Evolutionary conservation across 2,888 invertebrate species (phyloP).

Genomic region (Hypercompe scribonia): DNA sequence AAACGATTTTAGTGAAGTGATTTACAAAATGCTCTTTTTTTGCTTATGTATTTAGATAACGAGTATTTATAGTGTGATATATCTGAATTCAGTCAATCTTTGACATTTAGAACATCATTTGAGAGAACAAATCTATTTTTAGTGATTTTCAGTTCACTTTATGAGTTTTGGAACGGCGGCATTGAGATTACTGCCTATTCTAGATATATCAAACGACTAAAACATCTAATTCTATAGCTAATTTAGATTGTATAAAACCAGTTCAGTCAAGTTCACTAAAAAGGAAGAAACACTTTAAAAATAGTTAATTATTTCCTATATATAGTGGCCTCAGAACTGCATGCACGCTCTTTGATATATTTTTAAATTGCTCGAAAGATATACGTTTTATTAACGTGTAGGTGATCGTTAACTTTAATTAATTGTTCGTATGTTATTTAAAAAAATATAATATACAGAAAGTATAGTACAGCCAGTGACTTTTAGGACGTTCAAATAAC

Average conservation of each 20-base stretch:
- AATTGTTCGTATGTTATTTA: background rate
- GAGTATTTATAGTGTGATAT: too few species aligned
- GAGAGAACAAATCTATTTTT: too few species aligned
- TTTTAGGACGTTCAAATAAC: background rate
- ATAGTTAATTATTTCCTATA: slow-evolving; percentile 27
- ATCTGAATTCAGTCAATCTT: too few species aligned
- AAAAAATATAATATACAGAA: background rate
- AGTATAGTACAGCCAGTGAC: too few species aligned
- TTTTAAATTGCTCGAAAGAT: slow-evolving; percentile 26
- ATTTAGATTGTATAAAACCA: background rate
- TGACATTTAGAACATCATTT: too few species aligned
- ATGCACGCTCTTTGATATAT: slow-evolving; percentile 21
- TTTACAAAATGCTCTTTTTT: too few species aligned
- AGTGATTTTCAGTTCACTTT: too few species aligned
- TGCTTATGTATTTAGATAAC: too few species aligned
- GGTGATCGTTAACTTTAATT: slow-evolving; percentile 12
- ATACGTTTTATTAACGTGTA: slow-evolving; percentile 18
- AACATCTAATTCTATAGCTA: background rate
- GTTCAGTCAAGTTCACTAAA: background rate
- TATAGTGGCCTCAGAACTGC: slow-evolving; percentile 30
- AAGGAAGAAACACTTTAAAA: slow-evolving; percentile 1
- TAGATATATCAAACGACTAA: background rate
- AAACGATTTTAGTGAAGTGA: too few species aligned
- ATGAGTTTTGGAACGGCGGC: too few species aligned
- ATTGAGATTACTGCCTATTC: background rate